Evolutionary conservation across 1,140 invertebrate species (phyloP), one percentile per base, ranked within the genome.

Genomic region (Eubasilissa regina): DNA sequence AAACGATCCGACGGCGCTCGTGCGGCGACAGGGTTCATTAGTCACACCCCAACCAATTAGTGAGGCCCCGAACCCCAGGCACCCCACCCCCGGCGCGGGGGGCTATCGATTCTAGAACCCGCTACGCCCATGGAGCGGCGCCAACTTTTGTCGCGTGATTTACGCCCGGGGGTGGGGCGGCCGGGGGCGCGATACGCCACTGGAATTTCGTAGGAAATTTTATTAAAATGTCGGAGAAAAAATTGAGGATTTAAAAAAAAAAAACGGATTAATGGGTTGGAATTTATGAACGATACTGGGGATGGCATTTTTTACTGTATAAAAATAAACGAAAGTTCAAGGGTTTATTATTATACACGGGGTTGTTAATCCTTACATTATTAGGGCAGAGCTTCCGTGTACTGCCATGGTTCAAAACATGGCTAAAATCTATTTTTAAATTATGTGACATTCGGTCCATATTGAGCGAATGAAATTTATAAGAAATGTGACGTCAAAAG

Each of bases 11-110:
- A 47, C 53, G 68, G 68, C 45, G 68, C 21, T 48, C 68, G 68
- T 51, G 68, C 21, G 68, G 68, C 48, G 68, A 72, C 68, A 72
- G 68, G 17, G 47, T 72, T 72, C 68, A 72, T 72, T 72, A 72
- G 68, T 72, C 68, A 72, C 68, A 48, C 68, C 68, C 64, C 45
- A 25, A 72, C 68, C 68, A 72, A 72, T 72, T 72, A 72, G 68
- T 53, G 47, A 13, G 45, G 10, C 68, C 45, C 45, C 68, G 48
- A 25, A n/a, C n/a, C n/a, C n/a, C n/a, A n/a, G n/a, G n/a, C n/a
- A n/a, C n/a, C n/a, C n/a, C n/a, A n/a, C n/a, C n/a, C n/a, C n/a
- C n/a, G n/a, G n/a, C n/a, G n/a, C n/a, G n/a, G 13, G 68, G 68
- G 68, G 47, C 45, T 48, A 72, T 72, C 68, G 68, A 72, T 72